Evolutionary conservation across 2,888 invertebrate species (phyloP).

Genomic region (Pollenia amentaria): DNA sequence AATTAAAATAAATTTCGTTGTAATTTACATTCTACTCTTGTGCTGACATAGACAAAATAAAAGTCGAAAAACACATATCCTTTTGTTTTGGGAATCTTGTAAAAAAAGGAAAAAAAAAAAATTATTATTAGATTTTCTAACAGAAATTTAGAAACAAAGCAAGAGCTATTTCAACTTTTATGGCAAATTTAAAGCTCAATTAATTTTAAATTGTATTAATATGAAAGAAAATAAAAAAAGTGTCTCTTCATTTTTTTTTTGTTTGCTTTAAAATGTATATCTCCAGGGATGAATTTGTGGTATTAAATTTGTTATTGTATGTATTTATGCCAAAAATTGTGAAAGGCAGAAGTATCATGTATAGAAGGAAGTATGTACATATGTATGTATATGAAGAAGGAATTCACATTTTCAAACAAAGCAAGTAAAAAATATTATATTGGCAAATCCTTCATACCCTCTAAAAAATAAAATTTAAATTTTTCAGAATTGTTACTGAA

Average conservation of each 20-base stretch:
- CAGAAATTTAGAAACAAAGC: neutral
- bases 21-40: slow-evolving; percentile 19
- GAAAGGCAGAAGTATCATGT: too few relatives aligned
- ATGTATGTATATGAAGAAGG: too few relatives aligned
- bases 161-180: slow-evolving; percentile 19
- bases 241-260: neutral
- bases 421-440: too few relatives aligned
- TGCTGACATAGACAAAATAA: neutral
- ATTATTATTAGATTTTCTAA: slow-evolving; percentile 15
- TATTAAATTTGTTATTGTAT: slow-evolving; percentile 54
- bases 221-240: slow-evolving; percentile 10
- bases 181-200: slow-evolving; percentile 55
- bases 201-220: slow-evolving; percentile 59
- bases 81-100: slow-evolving; percentile 16
- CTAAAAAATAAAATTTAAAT: too few relatives aligned
- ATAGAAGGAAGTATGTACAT: too few relatives aligned
- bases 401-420: too few relatives aligned
- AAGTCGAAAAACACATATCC: neutral
- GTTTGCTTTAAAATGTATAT: neutral
- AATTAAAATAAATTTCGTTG: slow-evolving; percentile 57
- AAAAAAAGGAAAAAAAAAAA: slow-evolving; percentile 12
- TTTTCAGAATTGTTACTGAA: too few relatives aligned
- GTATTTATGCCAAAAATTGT: neutral
- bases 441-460: too few relatives aligned
- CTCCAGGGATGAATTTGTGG: slow-evolving; percentile 49